Conservation (phyloP, 2,888 invertebrate genomes). For the Oegoconia quadripuncta region DNA sequence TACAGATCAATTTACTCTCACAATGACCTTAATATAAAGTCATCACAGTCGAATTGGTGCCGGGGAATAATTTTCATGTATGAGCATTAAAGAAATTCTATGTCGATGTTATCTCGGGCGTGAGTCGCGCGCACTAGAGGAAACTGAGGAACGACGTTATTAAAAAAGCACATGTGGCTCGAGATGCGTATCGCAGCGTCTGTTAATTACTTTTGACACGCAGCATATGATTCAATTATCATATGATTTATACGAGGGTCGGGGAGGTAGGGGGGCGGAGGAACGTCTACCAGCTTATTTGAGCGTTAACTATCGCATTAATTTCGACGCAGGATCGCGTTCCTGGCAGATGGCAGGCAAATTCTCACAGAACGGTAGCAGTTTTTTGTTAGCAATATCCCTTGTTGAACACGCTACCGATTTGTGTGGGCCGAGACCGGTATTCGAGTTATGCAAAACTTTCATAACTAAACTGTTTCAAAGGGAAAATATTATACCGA, state of each 20-base stretch:
- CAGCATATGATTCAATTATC: conserved; percentile 79
- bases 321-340: conserved; percentile 53
- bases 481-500: conserved; percentile 9
- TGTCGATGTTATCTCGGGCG: conserved; percentile 71
- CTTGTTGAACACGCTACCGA: conserved; percentile 53
- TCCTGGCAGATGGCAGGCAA: conserved; percentile 64
- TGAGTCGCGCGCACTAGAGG: conserved; percentile 67
- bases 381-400: conserved; percentile 40
- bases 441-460: conserved; percentile 22
- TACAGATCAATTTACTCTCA: conserved; percentile 70
- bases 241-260: conserved; percentile 72
- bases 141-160: conserved; percentile 65
- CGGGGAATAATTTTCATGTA: conserved; percentile 65
- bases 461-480: conserved; percentile 17
- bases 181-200: conserved; percentile 74
- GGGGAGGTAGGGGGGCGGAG: conserved; percentile 38
- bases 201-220: conserved; percentile 78
- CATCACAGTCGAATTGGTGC: conserved; percentile 50
- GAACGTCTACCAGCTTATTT: conserved; percentile 53
- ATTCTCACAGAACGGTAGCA: conserved; percentile 56
- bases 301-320: conserved; percentile 70
- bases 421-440: conserved; percentile 51
- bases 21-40: conserved; percentile 72
- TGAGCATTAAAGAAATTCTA: conserved; percentile 67
- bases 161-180: conserved; percentile 75